Evolutionary conservation across 2,797 vertebrate species (phyloP).

Genomic region (Argentina silus): DNA sequence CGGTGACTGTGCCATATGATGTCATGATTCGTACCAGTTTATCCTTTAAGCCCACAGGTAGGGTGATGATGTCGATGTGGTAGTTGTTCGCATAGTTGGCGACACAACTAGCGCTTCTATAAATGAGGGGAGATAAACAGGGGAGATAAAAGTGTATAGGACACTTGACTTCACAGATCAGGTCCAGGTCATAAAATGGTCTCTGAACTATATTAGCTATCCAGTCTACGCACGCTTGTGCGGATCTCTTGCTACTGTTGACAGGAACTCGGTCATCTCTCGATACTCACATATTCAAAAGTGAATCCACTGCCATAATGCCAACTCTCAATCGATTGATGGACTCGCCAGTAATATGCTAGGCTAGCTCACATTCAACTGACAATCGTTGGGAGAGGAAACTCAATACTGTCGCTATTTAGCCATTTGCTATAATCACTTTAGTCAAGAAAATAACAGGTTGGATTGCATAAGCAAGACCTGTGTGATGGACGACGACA

Average conservation of each 20-base stretch:
- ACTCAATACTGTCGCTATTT: too few relatives aligned
- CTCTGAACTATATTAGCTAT: neutral
- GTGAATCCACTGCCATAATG: conserved; percentile 39
- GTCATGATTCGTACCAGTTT: conserved; percentile 83
- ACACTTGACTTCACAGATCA: too few relatives aligned
- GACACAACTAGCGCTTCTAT: conserved; percentile 78
- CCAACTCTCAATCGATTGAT: neutral
- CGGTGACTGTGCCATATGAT: conserved; percentile 77
- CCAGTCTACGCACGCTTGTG: too few relatives aligned
- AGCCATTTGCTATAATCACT: too few relatives aligned
- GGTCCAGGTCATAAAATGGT: too few relatives aligned
- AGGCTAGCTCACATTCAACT: neutral
- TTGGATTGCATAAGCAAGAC: too few relatives aligned
- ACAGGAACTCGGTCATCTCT: neutral
- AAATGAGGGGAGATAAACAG: neutral
- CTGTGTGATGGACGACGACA: too few relatives aligned
- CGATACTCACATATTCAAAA: conserved; percentile 51
- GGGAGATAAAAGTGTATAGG: neutral
- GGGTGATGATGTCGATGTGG: conserved; percentile 75
- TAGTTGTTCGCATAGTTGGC: conserved; percentile 77
- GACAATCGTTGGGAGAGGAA: neutral
- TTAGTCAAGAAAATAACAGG: too few relatives aligned
- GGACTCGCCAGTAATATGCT: too few relatives aligned
- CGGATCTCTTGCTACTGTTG: too few relatives aligned
- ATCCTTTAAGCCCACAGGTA: conserved; percentile 84